phyloP scores from a whole-genome alignment of 2,113 vertebrate genomes.

The Asarcornis scutulata region DNA sequence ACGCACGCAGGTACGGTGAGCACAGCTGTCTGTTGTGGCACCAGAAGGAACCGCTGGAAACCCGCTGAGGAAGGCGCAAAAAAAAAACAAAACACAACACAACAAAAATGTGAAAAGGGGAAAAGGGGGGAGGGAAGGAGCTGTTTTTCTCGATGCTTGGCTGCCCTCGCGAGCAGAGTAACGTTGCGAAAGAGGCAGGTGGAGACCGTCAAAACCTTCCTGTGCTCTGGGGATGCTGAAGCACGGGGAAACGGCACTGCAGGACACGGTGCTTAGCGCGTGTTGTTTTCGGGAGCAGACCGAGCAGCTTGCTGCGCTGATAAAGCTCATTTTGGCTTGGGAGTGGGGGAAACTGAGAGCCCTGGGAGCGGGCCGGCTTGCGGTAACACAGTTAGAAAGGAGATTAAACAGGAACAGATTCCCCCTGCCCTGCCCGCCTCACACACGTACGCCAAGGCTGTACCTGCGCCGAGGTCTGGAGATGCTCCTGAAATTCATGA shows the following conservation, averaged over 20 bases:
- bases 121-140: background rate
- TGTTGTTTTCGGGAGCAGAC: background rate
- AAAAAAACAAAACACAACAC: background rate
- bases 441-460: fast-evolving
- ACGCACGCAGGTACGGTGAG: background rate
- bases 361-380: background rate
- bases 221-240: background rate
- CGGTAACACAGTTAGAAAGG: background rate
- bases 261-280: fast-evolving
- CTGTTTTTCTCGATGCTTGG: slow-evolving; percentile 45
- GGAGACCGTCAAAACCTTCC: background rate
- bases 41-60: slow-evolving; percentile 39
- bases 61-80: background rate
- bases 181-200: background rate
- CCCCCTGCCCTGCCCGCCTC: background rate
- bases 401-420: background rate
- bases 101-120: background rate
- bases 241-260: background rate
- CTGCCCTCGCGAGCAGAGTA: background rate
- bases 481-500: background rate
- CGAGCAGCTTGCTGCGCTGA: background rate
- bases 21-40: slow-evolving; percentile 50
- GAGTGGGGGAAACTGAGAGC: background rate
- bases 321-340: background rate
- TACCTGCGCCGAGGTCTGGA: background rate